phyloP scores from a whole-genome alignment of 2,113 vertebrate genomes.

The Agelaius tricolor region DNA sequence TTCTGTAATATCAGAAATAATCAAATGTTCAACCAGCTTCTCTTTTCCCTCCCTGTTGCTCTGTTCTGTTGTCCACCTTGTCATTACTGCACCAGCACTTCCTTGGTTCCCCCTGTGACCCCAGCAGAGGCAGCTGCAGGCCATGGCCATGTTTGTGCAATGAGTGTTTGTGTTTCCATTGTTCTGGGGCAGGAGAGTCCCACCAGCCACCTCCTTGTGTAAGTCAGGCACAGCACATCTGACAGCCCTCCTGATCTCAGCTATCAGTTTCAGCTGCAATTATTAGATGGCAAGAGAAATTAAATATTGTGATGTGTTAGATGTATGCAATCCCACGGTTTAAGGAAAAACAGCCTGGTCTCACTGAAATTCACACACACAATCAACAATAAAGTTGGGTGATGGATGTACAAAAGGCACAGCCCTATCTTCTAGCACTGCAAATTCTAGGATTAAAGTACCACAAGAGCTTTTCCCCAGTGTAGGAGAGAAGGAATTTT shows the following conservation, averaged over 20 bases:
- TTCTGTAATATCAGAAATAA: neutral
- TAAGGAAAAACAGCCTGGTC: neutral
- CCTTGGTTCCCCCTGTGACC: neutral
- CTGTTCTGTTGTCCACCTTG: neutral
- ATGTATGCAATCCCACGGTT: neutral
- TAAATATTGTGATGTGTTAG: neutral
- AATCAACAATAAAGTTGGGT: neutral
- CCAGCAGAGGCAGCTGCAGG: neutral
- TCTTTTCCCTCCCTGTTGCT: neutral
- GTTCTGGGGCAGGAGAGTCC: neutral
- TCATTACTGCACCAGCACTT: neutral
- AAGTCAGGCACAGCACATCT: neutral
- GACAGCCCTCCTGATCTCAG: neutral
- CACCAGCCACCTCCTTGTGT: neutral
- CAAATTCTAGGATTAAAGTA: neutral
- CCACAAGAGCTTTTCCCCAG: neutral
- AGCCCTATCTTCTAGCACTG: neutral
- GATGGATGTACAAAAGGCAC: neutral
- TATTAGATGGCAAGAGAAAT: neutral
- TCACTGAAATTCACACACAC: neutral
- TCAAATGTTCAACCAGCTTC: neutral
- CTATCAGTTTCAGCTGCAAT: neutral
- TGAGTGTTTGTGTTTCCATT: neutral
- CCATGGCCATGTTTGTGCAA: neutral
- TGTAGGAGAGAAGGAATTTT: neutral